These are phyloP conservation scores for Castor canadensis DNA, from an alignment of 2,113 vertebrate species.

Conservation along the genomic window DNA sequence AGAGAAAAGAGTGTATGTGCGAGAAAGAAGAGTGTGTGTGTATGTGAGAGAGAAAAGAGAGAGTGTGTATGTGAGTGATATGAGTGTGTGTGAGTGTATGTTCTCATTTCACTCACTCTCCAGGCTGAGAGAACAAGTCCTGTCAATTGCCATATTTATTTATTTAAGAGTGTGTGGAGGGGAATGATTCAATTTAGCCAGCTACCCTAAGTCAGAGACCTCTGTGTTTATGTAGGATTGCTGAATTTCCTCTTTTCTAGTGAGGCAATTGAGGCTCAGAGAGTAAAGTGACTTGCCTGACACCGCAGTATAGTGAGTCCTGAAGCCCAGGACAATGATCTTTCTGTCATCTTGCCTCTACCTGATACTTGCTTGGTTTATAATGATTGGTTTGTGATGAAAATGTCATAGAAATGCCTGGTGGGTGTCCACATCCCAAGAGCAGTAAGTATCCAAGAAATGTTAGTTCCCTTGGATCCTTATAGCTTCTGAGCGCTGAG, in stretches of 20 bases:
- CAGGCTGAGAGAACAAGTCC: not conserved
- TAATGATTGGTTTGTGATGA: not conserved
- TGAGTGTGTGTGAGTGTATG: accelerated
- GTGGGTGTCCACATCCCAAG: not conserved
- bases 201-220: no score
- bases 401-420: not conserved
- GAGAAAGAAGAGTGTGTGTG: no score
- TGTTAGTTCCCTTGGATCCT: not conserved
- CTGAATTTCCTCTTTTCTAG: not conserved
- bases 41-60: no score
- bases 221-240: no score
- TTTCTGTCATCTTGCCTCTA: not conserved
- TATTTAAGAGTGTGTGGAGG: no score
- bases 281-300: not conserved
- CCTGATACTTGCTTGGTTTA: not conserved
- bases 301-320: not conserved
- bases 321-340: not conserved
- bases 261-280: not conserved
- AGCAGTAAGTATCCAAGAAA: not conserved
- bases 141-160: not conserved
- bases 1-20: no score
- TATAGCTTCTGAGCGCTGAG: not conserved
- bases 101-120: not conserved
- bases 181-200: no score
- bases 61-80: no score